Base-by-base conservation (phyloP, 2,888 invertebrate genomes). In the Caenorhabditis sp. region DNA sequence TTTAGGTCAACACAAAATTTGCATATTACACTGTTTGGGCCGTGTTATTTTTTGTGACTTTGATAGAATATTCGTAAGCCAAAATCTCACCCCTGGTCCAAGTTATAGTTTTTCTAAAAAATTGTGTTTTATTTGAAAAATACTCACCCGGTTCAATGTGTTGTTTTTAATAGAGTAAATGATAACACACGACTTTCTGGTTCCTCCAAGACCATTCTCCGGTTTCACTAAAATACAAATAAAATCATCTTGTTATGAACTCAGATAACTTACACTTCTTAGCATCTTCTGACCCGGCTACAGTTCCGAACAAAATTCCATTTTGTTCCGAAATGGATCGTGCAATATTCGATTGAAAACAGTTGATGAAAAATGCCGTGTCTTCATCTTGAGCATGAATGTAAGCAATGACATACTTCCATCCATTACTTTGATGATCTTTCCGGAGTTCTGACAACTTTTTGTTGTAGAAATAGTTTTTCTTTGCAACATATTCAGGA, bases 341-440 rank as follows among this genome's bases (percentile, higher is more conserved):
- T 6, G 59, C 23, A 19, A 73, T 63, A 23, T 55, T 57, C 0
- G 68, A 62, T 1, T 21, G n/a, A 31, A 73, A 66, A 17, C 62
- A 58, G 1, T 58, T 65, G 14, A 62, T 24, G 17, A 68, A 57
- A 37, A 73, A 73, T 12, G 58, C 27, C 37, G 36, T 31, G 27
- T 21, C 17, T 36, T 26, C 67, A 19, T 36, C 24, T 12, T 60
- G 62, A 19, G 68, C 57, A 24, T 73, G 73, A 19, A 73, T 55
- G n/a, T 73, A 73, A 6, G 57, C 55, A 21, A 73, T 59, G 23
- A 73, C 58, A 54, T 58, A 73, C 57, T 68, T 73, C 68, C 68
- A 73, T 10, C 54, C n/a, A 12, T 68, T 65, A 21, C 49, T 19
- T 62, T 54, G 65, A 24, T 61, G 1, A 43, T 72, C 67, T 10